Conservation (phyloP, 2,888 invertebrate species). For the Chymomyza amoena region DNA sequence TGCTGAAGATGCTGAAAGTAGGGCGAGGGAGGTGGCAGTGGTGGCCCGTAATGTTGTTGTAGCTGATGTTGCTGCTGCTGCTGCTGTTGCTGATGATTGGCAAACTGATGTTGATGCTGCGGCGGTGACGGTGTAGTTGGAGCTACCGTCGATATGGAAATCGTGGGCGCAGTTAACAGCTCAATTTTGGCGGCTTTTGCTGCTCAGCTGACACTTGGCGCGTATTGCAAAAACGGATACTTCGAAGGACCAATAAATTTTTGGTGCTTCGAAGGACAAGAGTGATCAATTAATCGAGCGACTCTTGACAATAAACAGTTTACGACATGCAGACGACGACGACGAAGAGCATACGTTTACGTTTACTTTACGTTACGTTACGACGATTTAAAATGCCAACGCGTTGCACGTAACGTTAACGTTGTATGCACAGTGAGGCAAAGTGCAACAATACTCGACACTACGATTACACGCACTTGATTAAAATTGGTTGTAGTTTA, state of each 20-base stretch:
- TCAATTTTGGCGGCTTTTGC: slow-evolving; percentile 78
- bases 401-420: not conserved
- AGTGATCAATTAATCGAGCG: not conserved
- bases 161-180: slow-evolving; percentile 78
- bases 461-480: not conserved
- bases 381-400: slow-evolving; percentile 4
- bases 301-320: not conserved
- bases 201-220: slow-evolving; percentile 60
- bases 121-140: slow-evolving; percentile 64
- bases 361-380: not conserved
- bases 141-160: slow-evolving; percentile 77
- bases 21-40: slow-evolving; percentile 36
- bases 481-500: slow-evolving; percentile 10
- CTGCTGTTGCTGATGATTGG: slow-evolving; percentile 78
- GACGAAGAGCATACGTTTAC: not conserved
- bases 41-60: slow-evolving; percentile 37
- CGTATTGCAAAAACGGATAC: slow-evolving; percentile 61
- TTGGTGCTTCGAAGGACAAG: not conserved
- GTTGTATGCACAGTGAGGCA: not conserved
- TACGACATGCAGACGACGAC: not conserved
- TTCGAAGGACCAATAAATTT: not conserved
- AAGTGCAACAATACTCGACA: not conserved
- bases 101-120: slow-evolving; percentile 58
- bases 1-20: slow-evolving; percentile 54
- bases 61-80: slow-evolving; percentile 38